Evolutionary conservation across 2,113 vertebrate species (phyloP), one percentile per base, ranked within the genome.

Genomic region (Nothoprocta pentlandii): DNA sequence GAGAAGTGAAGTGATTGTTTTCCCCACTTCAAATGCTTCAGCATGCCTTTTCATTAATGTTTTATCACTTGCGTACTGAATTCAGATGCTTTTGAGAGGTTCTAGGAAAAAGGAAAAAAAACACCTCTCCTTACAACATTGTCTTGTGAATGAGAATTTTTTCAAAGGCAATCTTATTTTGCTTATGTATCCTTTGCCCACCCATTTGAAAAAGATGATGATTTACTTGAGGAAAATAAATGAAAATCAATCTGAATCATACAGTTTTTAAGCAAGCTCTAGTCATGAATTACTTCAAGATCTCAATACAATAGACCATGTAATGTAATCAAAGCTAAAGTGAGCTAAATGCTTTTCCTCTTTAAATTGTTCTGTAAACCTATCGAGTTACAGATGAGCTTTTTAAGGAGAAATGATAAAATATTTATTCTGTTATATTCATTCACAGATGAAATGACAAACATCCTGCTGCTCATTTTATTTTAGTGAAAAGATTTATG

Each of bases 1-100:
- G 92, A 97, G 80, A 94, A 96, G 56, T 91, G 67, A 95, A 97
- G 71, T 95, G 85, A 95, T 95, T 92, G 75, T 94, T 96, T 96
- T 90, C 59, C 53, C 53, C 32, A 90, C 91, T 97, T 95, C 92
- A 95, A 90, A 81, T 93, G 44, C 26, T 95, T 90, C 75, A 83
- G 42, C 20, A 32, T 91, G 64, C 10, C 77, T 96, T 97, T 97
- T 87, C 85, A 97, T 96, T 96, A 94, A 94, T 90, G 42, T 92
- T 96, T 97, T 86, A 96, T 95, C 67, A 87, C 59, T 96, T 87
- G 23, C 10, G 0, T 68, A 82, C 58, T 69, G 62, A 95, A 94
- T 95, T 92, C 56, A 89, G 46, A 84, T 73, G 66, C n/a, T 96
- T 94, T 85, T 12, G 9, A 94, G 85, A 87, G 71, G 41, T 76